Base-by-base conservation (phyloP, 2,888 invertebrate species). In the Gryllus longicercus region DNA sequence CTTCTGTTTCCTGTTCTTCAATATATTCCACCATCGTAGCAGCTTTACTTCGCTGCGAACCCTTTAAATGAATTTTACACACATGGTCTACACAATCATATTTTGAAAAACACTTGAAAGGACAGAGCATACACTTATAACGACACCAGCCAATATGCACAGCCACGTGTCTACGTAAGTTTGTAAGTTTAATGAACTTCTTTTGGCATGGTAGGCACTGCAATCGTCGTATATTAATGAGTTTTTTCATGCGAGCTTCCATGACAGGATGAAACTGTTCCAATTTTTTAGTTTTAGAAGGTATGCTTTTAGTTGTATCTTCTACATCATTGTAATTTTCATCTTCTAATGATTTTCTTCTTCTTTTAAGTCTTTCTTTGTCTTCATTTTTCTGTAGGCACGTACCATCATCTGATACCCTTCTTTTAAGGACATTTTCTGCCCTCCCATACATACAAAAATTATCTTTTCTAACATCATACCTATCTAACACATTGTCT, bases 51-150 rank as follows among this genome's bases (percentile, higher is more conserved):
- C 49, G 14, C 21, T 51, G 21, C 11, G 16, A 10, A 23, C 25
- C 78, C 10, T 16, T n/a, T 49, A 18, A 49, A 78, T 94, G 93
- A 1, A 90, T 88, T 82, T 89, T 88, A 83, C 90, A 90, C 1
- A 92, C 90, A 85, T 94, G 94, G 82, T 91, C 90, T 1, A 91
- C 89, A 76, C 93, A 90, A 83, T 92, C 92, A 78, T 90, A 90
- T 83, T 91, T 92, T 18, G 90, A 87, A 83, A 92, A 93, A 81
- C 92, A 90, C 84, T 91, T 91, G 84, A 91, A 94, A 79, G 91
- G 90, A 86, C 95, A 95, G 23, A 92, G 86, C 84, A 91, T 92
- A 85, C 95, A 95, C 80, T 93, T 92, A 85, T 92, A 95, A 50
- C 94, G 90, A 84, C 92, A 90, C 92, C 93, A 93, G 81, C 92